Evolutionary conservation across 35 echinoderm and acorn worm species (phyloP).

Genomic region (Apostichopus japonicus): DNA sequence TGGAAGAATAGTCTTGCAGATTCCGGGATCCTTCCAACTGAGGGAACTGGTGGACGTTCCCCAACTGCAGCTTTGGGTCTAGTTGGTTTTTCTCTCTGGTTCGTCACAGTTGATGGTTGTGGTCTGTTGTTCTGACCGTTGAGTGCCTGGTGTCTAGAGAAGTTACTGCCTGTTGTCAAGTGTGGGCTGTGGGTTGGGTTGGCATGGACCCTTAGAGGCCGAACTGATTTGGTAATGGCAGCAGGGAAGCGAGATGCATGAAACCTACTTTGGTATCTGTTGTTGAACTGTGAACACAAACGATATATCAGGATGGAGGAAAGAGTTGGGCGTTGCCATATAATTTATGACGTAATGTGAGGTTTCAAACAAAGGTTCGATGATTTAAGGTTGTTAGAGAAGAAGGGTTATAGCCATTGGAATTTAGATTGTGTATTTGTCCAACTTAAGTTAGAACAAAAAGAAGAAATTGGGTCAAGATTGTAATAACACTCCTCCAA

Average conservation of each 20-base stretch:
- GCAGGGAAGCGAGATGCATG: neutral
- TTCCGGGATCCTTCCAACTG: constrained; percentile 19
- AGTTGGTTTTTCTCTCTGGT: neutral
- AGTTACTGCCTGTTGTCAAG: neutral
- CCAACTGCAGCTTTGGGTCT: neutral
- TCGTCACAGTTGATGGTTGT: neutral
- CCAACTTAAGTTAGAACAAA: no score
- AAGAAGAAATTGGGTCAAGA: no score
- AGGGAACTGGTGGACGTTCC: neutral
- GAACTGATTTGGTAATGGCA: neutral
- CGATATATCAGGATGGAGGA: no score
- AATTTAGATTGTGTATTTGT: no score
- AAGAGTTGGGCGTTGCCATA: no score
- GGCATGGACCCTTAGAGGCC: neutral
- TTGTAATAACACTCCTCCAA: no score
- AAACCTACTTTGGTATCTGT: neutral
- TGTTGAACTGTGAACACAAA: neutral
- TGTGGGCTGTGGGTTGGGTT: neutral
- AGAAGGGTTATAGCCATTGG: no score
- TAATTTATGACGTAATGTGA: no score
- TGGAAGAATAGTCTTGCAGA: constrained; percentile 10
- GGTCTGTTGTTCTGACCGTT: neutral
- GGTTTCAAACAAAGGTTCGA: no score
- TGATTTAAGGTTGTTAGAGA: no score
- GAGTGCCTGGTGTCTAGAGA: neutral